Conservation (phyloP, 2,797 vertebrate genomes). For the Takifugu ocellatus region DNA sequence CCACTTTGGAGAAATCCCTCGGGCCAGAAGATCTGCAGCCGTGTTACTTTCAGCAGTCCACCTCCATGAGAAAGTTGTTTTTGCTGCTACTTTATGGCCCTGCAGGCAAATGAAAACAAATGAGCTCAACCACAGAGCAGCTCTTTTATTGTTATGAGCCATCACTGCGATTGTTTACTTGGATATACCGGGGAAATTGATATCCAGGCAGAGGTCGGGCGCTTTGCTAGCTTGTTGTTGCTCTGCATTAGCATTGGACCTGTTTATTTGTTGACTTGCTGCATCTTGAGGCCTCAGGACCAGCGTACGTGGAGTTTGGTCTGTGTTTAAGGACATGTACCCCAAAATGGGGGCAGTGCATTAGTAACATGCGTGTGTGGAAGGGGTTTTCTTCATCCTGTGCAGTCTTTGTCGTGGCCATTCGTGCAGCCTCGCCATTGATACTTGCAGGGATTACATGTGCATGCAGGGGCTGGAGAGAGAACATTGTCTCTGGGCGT, state of each 20-base stretch:
- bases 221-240: slow-evolving; percentile 34
- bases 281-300: not conserved
- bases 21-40: slow-evolving; percentile 47
- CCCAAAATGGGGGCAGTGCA: no score
- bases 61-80: slow-evolving; percentile 43
- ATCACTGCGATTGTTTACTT: slow-evolving; percentile 53
- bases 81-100: slow-evolving; percentile 30
- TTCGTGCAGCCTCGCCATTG: no score
- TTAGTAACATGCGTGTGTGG: no score
- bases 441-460: slow-evolving; percentile 1
- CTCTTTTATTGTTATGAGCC: slow-evolving; percentile 61
- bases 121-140: slow-evolving; percentile 52
- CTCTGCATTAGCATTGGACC: slow-evolving; percentile 16
- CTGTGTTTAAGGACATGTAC: no score
- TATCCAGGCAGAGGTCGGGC: slow-evolving; percentile 12
- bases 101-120: slow-evolving; percentile 58
- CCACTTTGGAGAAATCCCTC: slow-evolving; percentile 54
- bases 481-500: slow-evolving; percentile 45
- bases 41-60: slow-evolving; percentile 35
- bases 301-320: not conserved
- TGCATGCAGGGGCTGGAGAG: slow-evolving; percentile 20
- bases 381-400: no score
- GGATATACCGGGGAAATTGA: slow-evolving; percentile 15
- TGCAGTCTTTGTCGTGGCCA: no score
- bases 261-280: slow-evolving; percentile 35